A percentile compares a stretch with the other conserved stretches of the same genome.
These are phyloP conservation scores for Palythoa caribaeorum DNA, from an alignment of 92 coral and sea anemone species.

Conservation along the genomic window DNA sequence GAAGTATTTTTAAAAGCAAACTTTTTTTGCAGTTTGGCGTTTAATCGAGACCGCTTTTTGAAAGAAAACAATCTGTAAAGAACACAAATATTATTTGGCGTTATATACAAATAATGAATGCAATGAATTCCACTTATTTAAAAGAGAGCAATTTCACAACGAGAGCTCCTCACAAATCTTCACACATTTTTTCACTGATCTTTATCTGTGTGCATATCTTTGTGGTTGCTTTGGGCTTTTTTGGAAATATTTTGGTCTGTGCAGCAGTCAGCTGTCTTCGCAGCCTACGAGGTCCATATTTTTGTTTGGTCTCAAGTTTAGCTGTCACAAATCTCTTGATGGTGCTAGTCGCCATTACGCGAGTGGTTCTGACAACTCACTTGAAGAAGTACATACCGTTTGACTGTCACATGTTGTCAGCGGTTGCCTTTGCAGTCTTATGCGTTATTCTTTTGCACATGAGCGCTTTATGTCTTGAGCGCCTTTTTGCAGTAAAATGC, in stretches of 20 bases:
- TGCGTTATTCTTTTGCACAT: slow-evolving; percentile 36
- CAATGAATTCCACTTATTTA: not conserved
- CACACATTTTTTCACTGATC: not conserved
- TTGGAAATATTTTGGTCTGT: slow-evolving; percentile 38
- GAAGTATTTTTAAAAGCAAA: not conserved
- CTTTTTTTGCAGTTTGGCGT: not conserved
- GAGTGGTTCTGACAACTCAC: slow-evolving; percentile 21
- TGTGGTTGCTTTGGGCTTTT: slow-evolving; percentile 25
- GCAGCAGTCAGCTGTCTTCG: slow-evolving; percentile 23
- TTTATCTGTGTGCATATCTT: slow-evolving; percentile 28
- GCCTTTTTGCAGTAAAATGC: slow-evolving; percentile 33
- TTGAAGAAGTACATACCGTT: slow-evolving; percentile 16
- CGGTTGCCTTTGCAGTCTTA: slow-evolving; percentile 13
- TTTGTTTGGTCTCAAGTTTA: slow-evolving; percentile 17
- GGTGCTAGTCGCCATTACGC: slow-evolving; percentile 7
- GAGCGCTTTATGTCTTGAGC: slow-evolving; percentile 12
- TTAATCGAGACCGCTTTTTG: not conserved
- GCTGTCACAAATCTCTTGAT: slow-evolving; percentile 11
- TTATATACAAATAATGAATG: not conserved
- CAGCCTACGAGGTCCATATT: slow-evolving; percentile 9
- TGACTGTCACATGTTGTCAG: slow-evolving; percentile 41
- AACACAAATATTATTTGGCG: not conserved
- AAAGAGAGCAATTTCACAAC: slow-evolving; percentile 19
- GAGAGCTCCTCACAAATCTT: not conserved
- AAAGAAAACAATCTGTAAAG: not conserved